Conservation (phyloP, 2,797 vertebrate species). For the Danio aesculapii region DNA sequence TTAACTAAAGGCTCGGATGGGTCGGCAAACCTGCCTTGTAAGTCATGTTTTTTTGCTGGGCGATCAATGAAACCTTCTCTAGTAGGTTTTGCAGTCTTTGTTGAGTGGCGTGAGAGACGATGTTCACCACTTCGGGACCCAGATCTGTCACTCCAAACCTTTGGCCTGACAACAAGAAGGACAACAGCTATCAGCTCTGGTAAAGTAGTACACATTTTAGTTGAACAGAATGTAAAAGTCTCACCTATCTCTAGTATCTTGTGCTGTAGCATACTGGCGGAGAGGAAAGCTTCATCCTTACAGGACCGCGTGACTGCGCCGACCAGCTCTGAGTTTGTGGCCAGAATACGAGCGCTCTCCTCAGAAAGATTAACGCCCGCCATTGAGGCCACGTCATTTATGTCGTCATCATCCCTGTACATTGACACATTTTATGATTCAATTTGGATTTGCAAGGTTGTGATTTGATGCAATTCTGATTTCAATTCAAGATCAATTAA, state of each 20-base stretch:
- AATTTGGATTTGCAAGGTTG: too few species aligned
- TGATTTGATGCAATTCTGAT: too few species aligned
- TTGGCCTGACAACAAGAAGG: conserved; percentile 80
- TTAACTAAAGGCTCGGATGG: not conserved
- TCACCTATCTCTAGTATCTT: conserved; percentile 94
- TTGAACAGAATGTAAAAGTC: not conserved
- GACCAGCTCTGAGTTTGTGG: conserved; percentile 93
- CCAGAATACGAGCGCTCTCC: conserved; percentile 94
- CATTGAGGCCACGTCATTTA: conserved; percentile 98
- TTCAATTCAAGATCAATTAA: too few species aligned
- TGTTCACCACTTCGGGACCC: conserved; percentile 91
- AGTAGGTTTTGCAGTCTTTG: conserved; percentile 91
- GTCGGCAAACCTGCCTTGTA: conserved; percentile 85
- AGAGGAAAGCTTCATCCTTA: conserved; percentile 94
- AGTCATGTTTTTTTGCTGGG: conserved; percentile 92
- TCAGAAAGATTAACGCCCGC: conserved; percentile 96
- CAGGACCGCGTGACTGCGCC: conserved; percentile 94
- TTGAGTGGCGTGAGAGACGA: conserved; percentile 92
- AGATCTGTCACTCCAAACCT: conserved; percentile 91
- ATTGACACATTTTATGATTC: too few species aligned
- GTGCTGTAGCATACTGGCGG: conserved; percentile 85
- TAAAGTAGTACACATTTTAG: not conserved
- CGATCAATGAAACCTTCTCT: conserved; percentile 91
- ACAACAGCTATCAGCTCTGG: not conserved
- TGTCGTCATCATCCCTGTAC: conserved; percentile 96